A percentile compares a stretch with the other conserved stretches of the same genome.
Evolutionary conservation across 2,113 vertebrate genomes (phyloP).

Genomic region (Ariopsis seemanni): DNA sequence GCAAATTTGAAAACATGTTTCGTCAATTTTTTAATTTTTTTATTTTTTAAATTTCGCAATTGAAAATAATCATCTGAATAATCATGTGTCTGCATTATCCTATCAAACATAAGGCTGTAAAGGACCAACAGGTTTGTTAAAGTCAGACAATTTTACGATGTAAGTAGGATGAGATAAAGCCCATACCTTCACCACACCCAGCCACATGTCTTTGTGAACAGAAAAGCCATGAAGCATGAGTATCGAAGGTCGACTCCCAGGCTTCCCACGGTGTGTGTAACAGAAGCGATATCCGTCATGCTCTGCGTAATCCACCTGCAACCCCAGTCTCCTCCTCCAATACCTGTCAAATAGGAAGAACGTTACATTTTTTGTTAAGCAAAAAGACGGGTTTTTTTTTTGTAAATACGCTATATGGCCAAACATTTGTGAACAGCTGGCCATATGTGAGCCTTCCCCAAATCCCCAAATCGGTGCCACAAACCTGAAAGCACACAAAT

Average conservation of each 20-base stretch:
- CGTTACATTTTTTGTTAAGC: not conserved
- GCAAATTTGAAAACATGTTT: constrained; percentile 28
- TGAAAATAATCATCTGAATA: not conserved
- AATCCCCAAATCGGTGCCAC: not conserved
- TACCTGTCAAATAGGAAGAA: constrained; percentile 35
- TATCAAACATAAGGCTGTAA: not conserved
- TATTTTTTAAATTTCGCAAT: not conserved
- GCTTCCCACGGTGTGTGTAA: constrained; percentile 82
- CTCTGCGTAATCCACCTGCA: constrained; percentile 76
- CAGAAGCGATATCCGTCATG: constrained; percentile 86
- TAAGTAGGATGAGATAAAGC: not conserved
- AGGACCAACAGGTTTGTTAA: not conserved
- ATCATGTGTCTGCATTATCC: not conserved
- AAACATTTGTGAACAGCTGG: not conserved
- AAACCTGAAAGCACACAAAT: not conserved
- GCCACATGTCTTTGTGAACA: constrained; percentile 68
- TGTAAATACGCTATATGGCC: not conserved
- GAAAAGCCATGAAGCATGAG: constrained; percentile 95
- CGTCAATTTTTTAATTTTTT: not conserved
- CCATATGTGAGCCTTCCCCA: not conserved
- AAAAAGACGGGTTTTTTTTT: not conserved
- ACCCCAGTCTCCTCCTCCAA: constrained; percentile 78
- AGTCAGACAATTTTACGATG: not conserved
- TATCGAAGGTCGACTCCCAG: constrained; percentile 77
- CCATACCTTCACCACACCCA: constrained; percentile 54